Conservation (phyloP, 2,113 vertebrate species). For the Isichthys henryi region DNA sequence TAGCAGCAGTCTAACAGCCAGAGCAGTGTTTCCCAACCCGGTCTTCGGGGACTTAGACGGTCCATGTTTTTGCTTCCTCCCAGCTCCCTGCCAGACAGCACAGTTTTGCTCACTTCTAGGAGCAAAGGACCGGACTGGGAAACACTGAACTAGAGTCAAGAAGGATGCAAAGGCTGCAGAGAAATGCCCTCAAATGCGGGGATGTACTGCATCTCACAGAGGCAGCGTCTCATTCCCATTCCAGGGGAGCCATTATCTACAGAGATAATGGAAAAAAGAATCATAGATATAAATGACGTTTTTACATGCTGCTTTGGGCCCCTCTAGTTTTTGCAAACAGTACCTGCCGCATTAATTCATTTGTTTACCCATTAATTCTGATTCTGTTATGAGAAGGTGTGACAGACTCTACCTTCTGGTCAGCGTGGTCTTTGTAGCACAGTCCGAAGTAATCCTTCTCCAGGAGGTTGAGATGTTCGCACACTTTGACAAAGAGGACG, state of each 20-base stretch:
- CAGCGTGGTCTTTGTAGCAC: constrained; percentile 60
- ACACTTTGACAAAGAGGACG: constrained; percentile 68
- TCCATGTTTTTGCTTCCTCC: not conserved
- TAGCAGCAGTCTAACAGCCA: not conserved
- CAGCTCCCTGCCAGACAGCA: not conserved
- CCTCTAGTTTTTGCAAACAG: not conserved
- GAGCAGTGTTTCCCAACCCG: not conserved
- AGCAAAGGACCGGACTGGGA: not conserved
- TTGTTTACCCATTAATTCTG: not conserved
- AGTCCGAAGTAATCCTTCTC: constrained; percentile 81
- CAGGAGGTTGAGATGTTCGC: constrained; percentile 75
- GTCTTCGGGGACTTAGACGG: not conserved
- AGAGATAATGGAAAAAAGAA: not conserved
- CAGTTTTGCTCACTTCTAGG: not conserved
- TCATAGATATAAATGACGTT: not conserved
- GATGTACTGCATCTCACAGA: not conserved
- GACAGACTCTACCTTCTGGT: constrained; percentile 63
- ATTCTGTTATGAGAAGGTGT: not conserved
- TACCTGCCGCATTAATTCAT: not conserved
- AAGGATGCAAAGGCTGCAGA: not conserved
- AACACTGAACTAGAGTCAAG: not conserved
- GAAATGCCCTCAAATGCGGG: not conserved
- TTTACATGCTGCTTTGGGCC: not conserved
- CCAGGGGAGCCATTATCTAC: not conserved
- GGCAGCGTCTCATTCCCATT: not conserved